Percentiles rank a stretch among this genome's conserved stretches.
Conservation (phyloP, 2,888 invertebrate species). For the Lycophotia porphyrea region DNA sequence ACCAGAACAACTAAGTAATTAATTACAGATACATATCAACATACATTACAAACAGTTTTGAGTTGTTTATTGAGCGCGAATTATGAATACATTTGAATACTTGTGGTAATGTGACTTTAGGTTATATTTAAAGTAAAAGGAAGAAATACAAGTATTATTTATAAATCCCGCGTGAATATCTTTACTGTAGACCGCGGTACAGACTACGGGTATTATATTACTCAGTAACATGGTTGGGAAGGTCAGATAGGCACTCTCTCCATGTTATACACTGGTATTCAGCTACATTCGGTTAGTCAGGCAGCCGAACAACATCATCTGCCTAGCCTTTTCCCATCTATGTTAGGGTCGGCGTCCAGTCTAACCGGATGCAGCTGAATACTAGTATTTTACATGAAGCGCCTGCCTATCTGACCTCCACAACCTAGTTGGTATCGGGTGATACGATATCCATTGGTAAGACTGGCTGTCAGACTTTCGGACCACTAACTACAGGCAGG, state of each 20-base stretch:
- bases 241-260: background rate
- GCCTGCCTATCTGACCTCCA: no score
- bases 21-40: slow-evolving; percentile 45
- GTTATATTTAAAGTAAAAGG: background rate
- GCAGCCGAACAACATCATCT: background rate
- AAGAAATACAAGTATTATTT: background rate
- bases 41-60: slow-evolving; percentile 25
- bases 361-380: no score
- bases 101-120: background rate
- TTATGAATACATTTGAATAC: slow-evolving; percentile 27
- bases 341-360: no score
- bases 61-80: slow-evolving; percentile 23
- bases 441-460: no score
- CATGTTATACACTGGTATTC: background rate
- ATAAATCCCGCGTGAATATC: background rate
- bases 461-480: no score
- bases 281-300: background rate
- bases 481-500: no score
- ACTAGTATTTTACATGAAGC: no score
- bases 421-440: no score
- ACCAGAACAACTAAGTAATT: slow-evolving; percentile 35
- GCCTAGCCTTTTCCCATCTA: no score
- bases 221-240: background rate
- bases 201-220: background rate
- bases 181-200: background rate